Evolutionary conservation across 2,888 invertebrate species (phyloP), one percentile per base, ranked within the genome.

Genomic region (Pyrochroa serraticornis): DNA sequence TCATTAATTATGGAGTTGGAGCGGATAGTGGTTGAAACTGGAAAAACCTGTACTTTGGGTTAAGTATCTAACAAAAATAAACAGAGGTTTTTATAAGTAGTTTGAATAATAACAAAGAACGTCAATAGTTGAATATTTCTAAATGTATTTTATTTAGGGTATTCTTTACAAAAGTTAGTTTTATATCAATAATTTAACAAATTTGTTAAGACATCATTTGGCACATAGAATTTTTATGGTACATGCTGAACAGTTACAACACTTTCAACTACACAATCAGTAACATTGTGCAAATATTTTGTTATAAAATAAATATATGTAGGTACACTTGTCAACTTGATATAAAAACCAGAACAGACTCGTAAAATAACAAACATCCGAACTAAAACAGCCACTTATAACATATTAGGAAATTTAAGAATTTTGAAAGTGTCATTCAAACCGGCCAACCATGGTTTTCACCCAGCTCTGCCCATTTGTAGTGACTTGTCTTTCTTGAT

Each of bases 361-460:
- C 13, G 22, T 22, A 5, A 22, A 22, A 22, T 22, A 22, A 22
- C n/a, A 9, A 43, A 48, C 36, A 37, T 48, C 38, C 42, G 50
- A 58, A 61, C 44, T 52, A 61, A 58, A 68, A 70, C 70, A 70
- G 70, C 70, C 70, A 64, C 48, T 61, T 68, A 68, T 70, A 70
- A 68, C 68, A 70, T 67, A 67, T 63, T 59, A 58, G 61, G 67
- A 60, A 62, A 52, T 55, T 62, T 52, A 49, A 46, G 47, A 53
- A 9, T 45, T 30, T 46, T n/a, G 31, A 37, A 60, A 64, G 53
- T 65, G 69, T 79, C 76, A 86, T 82, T 90, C 89, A 72, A 90
- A 85, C 81, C 88, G 85, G 66, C 87, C 88, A 8, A 89, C 87
- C 70, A 90, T 87, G 69, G 89, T 87, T 71, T 87, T 88, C 0